Percentiles rank a stretch among this genome's conserved stretches.
These are phyloP conservation scores for human DNA, from an alignment of 2,113 vertebrate genomes.

Conservation along the genomic window GRCh38 chr16:51771501-51772000, in stretches of 20 bases:
- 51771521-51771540: constrained; percentile 22
- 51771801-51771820: neutral
- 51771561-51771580: neutral
- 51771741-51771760: neutral
- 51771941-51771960: neutral
- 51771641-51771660: neutral
- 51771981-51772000: neutral
- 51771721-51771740: neutral
- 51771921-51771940: neutral
- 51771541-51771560: neutral
- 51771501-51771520: neutral
- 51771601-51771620: neutral
- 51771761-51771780: neutral
- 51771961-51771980: neutral
- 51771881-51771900: neutral
- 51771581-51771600: neutral
- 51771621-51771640: neutral
- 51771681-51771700: neutral
- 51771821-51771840: neutral
- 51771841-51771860: neutral
- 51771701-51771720: neutral
- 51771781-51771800: neutral
- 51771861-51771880: neutral
- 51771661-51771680: neutral
- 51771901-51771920: neutral